These are phyloP conservation scores for Drosophila mulleri DNA, from an alignment of 2,888 invertebrate species.

Conservation along the genomic window DNA sequence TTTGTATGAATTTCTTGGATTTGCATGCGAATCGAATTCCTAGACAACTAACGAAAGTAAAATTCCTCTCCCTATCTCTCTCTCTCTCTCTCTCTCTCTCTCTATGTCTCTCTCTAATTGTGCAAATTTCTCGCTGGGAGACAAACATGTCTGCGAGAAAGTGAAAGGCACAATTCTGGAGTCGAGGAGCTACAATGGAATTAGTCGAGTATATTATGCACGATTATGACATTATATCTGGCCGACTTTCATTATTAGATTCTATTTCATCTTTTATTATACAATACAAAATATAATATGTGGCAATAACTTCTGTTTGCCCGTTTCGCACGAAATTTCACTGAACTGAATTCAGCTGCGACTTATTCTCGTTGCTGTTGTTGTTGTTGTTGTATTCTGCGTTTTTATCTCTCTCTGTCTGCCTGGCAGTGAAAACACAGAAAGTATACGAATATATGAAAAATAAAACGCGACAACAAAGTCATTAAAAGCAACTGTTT, in stretches of 20 bases:
- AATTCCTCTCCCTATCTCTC: constrained; percentile 18
- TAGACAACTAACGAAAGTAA: constrained; percentile 51
- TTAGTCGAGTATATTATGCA: constrained; percentile 8
- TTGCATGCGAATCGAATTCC: constrained; percentile 62
- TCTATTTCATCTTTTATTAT: constrained; percentile 52
- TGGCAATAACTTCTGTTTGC: constrained; percentile 33
- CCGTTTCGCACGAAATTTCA: constrained; percentile 35
- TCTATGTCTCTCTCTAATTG: background rate
- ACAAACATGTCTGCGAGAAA: constrained; percentile 44
- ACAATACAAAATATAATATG: constrained; percentile 43
- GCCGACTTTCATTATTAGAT: constrained; percentile 49
- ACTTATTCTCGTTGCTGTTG: constrained; percentile 3
- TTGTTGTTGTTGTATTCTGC: background rate
- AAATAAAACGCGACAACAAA: constrained; percentile 44
- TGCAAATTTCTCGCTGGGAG: constrained; percentile 29
- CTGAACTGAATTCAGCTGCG: constrained; percentile 41
- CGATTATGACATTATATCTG: constrained; percentile 50
- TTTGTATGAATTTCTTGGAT: constrained; percentile 36
- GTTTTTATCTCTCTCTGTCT: constrained; percentile 13
- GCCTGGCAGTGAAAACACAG: constrained; percentile 36
- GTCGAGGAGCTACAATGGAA: constrained; percentile 47
- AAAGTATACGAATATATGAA: constrained; percentile 19
- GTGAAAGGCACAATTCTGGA: constrained; percentile 62
- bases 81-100: constrained; percentile 7
- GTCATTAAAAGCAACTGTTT: constrained; percentile 66